Percentiles rank a stretch among this genome's conserved stretches.
These are phyloP conservation scores for Cantharis nigra DNA, from an alignment of 2,888 invertebrate genomes.

Conservation along the genomic window DNA sequence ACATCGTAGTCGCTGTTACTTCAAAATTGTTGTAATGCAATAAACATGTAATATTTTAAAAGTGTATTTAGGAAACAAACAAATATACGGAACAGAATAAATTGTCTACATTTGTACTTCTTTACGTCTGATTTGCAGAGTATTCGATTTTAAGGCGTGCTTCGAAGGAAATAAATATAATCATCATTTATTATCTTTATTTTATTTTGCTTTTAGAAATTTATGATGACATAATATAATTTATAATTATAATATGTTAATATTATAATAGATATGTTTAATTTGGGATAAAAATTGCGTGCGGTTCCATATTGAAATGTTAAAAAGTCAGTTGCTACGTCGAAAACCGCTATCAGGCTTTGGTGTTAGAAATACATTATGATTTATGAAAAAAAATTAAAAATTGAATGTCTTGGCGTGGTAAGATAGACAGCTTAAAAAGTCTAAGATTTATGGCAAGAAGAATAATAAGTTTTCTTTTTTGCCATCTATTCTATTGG, in stretches of 20 bases:
- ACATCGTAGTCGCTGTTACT: not conserved
- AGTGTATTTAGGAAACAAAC: not conserved
- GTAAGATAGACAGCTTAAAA: not conserved
- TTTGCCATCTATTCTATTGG: not conserved
- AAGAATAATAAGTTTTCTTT: not conserved
- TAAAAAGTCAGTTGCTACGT: not conserved
- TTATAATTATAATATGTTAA: not conserved
- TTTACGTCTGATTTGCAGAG: constrained; percentile 6
- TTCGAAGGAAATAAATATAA: constrained; percentile 1
- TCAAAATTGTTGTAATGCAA: not conserved
- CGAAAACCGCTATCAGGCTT: not conserved
- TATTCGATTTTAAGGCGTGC: not conserved
- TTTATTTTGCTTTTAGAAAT: not conserved
- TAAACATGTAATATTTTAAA: not conserved
- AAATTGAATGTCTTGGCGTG: not conserved
- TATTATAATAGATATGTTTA: too few relatives aligned
- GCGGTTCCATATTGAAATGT: not conserved
- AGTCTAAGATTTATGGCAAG: not conserved
- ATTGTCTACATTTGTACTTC: constrained; percentile 7
- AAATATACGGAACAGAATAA: constrained; percentile 4
- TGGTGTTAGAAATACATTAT: not conserved
- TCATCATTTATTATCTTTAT: constrained; percentile 1
- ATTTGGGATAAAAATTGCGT: not conserved
- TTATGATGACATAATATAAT: not conserved
- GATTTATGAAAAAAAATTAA: not conserved